Evolutionary conservation across 2,113 vertebrate species (phyloP), one percentile per base, ranked within the genome.

Genomic region (Neoarius graeffei): DNA sequence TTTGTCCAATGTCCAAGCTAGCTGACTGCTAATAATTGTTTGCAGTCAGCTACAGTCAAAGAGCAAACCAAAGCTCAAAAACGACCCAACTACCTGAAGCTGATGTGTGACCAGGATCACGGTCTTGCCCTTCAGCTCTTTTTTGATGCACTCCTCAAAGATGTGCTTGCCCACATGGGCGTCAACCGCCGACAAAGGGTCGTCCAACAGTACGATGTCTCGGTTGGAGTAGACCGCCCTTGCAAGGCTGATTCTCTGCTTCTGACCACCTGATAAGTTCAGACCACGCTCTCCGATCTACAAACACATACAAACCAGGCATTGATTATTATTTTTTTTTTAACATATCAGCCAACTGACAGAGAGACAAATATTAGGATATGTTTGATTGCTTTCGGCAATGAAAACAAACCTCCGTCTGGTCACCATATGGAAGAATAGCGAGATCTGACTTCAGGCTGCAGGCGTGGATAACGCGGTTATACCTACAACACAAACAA

Each of bases 211-310:
- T 87, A 94, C 93, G 90, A 96, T 94, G 67, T 95, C 95, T 52
- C 89, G 93, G 66, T 96, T 91, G 4, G 95, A 94, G 83, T 96
- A 97, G 88, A 97, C 89, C 0, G 95, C 94, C 1, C 94, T 92
- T 27, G 96, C 96, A 90, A 97, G 91, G 86, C 95, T 96, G 86
- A 96, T 92, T 74, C 94, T 94, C 94, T 97, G 94, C 87, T 94
- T 96, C 93, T 97, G 95, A 0, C 95, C 95, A 59, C 95, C 96
- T 0, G 96, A 96, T 84, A 97, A 92, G 87, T 96, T 96, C 69
- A 97, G 87, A 5, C 94, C 95, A 42, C 94, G 91, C 89, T 97
- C 95, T 42, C 96, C 94, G 3, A 94, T 94, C 96, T 97, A 90
- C 0, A 74, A 86, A 79, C 56, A 88, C 74, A 87, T 11, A 48